Conservation (phyloP, 2,113 vertebrate genomes). For the Syngnathus typhle region DNA sequence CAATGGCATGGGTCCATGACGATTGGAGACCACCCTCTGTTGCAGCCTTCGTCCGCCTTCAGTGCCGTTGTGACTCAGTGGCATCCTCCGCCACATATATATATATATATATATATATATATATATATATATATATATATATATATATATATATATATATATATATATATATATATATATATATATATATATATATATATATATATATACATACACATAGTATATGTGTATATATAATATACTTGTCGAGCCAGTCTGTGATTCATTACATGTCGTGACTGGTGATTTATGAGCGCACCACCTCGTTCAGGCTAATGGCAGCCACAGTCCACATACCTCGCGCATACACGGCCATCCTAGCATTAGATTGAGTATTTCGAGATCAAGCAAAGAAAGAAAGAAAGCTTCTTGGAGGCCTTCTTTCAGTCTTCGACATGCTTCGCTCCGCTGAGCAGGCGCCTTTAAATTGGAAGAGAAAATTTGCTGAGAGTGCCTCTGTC, state of each 20-base stretch:
- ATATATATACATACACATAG: too few relatives aligned
- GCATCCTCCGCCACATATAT: too few relatives aligned
- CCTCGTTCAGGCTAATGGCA: slow-evolving; percentile 30
- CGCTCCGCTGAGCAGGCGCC: slow-evolving; percentile 14
- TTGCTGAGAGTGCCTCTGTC: slow-evolving; percentile 15
- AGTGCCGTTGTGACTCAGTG: too few relatives aligned
- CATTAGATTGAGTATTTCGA: slow-evolving; percentile 53
- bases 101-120: too few relatives aligned
- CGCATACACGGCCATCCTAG: slow-evolving; percentile 27
- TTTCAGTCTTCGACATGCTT: slow-evolving; percentile 16
- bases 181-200: too few relatives aligned
- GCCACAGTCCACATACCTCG: slow-evolving; percentile 42
- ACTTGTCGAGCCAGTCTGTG: slow-evolving; percentile 38
- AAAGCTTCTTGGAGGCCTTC: slow-evolving; percentile 42
- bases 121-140: too few relatives aligned
- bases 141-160: too few relatives aligned
- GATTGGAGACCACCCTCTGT: too few relatives aligned
- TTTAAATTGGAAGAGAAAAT: slow-evolving; percentile 29
- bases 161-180: too few relatives aligned
- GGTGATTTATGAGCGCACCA: slow-evolving; percentile 57
- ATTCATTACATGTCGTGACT: slow-evolving; percentile 65
- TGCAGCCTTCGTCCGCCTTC: too few relatives aligned
- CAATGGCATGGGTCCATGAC: too few relatives aligned
- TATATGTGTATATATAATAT: slow-evolving; percentile 9
- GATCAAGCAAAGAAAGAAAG: slow-evolving; percentile 37